Evolutionary conservation across 2,797 vertebrate species (phyloP), one percentile per base, ranked within the genome.

Genomic region (Propithecus deckenii): DNA sequence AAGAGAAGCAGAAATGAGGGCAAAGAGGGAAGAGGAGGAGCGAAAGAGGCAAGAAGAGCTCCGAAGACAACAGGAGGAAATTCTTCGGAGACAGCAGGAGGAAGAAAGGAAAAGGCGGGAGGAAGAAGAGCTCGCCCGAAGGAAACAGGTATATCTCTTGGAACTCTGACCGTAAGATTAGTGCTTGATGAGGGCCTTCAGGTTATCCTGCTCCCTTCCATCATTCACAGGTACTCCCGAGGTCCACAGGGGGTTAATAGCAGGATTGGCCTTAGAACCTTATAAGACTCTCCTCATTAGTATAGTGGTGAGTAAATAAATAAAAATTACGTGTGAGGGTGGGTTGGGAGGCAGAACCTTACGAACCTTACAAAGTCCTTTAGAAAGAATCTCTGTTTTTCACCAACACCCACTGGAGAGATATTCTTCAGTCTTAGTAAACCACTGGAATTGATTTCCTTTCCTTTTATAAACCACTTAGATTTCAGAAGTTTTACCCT

Each of bases 21-120:
- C 99, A 96, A 99, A 99, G 98, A 99, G 99, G 97, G 99, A 99
- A 98, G 99, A 99, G 95, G 99, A 99, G 96, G 99, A 99, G 95
- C 98, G 99, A 98, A 99, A 99, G 98, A 98, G 99, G 74, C 98
- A 99, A 98, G 99, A 99, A 98, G 99, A 99, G 32, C 98, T 99
- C 96, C 99, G 99, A 61, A 99, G 99, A 96, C 99, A 99, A 97
- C 98, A 99, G 97, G 99, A 99, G 97, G 99, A 99, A 74, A 98
- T 99, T 92, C 99, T 99, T 86, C 99, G 99, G 97, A 99, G 99
- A 72, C 98, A 99, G 95, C 99, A 99, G 97, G 99, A 99, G 96
- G 99, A 99, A 96, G 99, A 99, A 97, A 99, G 99, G 98, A 99
- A 99, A 96, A 98, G 99, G 96, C 98, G 98, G 94, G 99, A 99